phyloP scores from a whole-genome alignment of 2,113 vertebrate genomes.

The Chrysemys picta region DNA sequence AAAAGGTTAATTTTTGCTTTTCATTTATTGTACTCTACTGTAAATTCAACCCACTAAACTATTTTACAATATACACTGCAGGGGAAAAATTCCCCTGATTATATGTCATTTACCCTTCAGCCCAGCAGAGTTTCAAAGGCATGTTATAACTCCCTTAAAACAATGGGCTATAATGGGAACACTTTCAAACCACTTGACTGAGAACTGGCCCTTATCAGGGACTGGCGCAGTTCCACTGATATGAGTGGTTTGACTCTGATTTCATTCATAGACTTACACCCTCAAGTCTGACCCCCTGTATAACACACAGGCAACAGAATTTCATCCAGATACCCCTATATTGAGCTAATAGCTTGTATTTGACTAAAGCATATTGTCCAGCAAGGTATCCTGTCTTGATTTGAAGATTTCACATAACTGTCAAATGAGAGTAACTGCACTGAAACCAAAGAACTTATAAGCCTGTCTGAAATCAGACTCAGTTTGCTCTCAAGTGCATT shows the following conservation, averaged over 20 bases:
- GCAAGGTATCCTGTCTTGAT: not conserved
- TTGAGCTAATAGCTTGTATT: not conserved
- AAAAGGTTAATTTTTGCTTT: not conserved
- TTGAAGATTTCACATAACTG: not conserved
- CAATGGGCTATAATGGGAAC: not conserved
- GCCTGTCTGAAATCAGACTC: not conserved
- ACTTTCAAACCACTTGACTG: not conserved
- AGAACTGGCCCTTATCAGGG: not conserved
- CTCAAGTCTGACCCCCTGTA: not conserved
- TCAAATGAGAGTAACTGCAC: not conserved
- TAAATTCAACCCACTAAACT: not conserved
- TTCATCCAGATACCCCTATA: not conserved
- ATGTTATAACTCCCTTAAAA: not conserved
- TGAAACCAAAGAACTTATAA: not conserved
- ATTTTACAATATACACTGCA: not conserved
- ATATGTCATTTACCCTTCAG: not conserved
- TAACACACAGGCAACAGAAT: not conserved
- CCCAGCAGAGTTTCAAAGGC: not conserved
- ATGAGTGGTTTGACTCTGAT: not conserved
- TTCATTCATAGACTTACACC: not conserved
- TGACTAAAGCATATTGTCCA: not conserved
- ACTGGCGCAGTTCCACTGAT: not conserved
- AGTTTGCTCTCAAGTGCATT: not conserved
- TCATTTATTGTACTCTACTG: not conserved
- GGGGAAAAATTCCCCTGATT: not conserved